Evolutionary conservation across 2,888 invertebrate genomes (phyloP), one percentile per base, ranked within the genome.

Genomic region (Brachypterus glaber): DNA sequence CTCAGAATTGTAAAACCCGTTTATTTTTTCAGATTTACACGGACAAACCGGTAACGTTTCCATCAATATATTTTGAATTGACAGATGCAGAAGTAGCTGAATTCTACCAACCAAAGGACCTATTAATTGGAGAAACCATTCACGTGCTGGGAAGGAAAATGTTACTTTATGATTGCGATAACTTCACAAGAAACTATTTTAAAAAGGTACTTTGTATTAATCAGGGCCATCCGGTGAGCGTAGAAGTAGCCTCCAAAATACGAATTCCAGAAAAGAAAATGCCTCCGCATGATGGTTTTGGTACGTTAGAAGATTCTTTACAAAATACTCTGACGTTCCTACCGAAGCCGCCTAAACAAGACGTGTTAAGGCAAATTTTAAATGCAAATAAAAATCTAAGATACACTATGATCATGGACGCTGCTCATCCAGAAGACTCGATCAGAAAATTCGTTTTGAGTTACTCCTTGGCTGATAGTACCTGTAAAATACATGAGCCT

Each of bases 71-170:
- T 38, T 56, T 85, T 68, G 88, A 87, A 66, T 66, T 72, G 17
- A 70, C 74, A 0, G 81, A 81, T 25, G 71, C 73, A 18, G 87
- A 88, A 60, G 74, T 83, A 35, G 74, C 76, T 0, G 80, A 84
- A 60, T 90, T 79, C 60, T 87, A 86, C 61, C 71, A 77, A 24
- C 85, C 89, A 0, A 73, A 70, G 55, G 88, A 91, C 64, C 76
- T 92, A 30, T 61, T 75, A 50, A 69, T 89, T 2, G 89, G 89
- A 0, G 71, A 78, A 45, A 82, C 79, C 0, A 64, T 84, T 27
- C 79, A 72, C 54, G 71, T 84, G 18, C 71, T 81, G 30, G 82
- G 81, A 1, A 71, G 83, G 16, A 67, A 74, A 49, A 82, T 90
- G 64, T 67, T 88, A 5, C 63, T 91, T 3, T 79, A 76, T 49